Conservation (phyloP, 1,140 invertebrate genomes). For the Danaus melanippus region DNA sequence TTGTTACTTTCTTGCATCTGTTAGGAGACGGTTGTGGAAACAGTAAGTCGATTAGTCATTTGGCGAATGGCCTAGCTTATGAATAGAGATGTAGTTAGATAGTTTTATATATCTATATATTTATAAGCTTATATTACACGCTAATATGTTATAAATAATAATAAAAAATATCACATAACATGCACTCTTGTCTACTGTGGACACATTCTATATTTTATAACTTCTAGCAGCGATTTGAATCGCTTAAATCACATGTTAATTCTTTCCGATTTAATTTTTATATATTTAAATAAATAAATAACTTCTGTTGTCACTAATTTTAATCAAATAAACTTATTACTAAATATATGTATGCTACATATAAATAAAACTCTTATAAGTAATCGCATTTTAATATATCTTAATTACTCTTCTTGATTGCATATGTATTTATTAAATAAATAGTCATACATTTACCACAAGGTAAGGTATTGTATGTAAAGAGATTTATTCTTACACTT, state of each 20-base stretch:
- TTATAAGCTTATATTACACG: constrained; percentile 16
- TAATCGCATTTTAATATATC: too few relatives aligned
- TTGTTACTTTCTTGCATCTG: constrained; percentile 69
- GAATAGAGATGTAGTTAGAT: constrained; percentile 52
- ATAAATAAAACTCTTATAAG: constrained; percentile 5
- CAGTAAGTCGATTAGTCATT: constrained; percentile 67
- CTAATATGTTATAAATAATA: constrained; percentile 8
- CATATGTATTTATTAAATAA: too few relatives aligned
- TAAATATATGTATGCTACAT: constrained; percentile 5
- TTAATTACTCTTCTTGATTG: too few relatives aligned
- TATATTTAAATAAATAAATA: constrained; percentile 7
- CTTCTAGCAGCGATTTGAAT: constrained; percentile 10
- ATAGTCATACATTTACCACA: neutral
- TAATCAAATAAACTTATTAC: constrained; percentile 3
- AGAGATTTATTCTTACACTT: too few relatives aligned
- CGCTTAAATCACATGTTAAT: constrained; percentile 12
- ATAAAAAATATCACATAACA: constrained; percentile 10
- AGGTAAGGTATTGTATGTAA: constrained; percentile 10
- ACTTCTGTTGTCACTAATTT: neutral
- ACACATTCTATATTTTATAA: constrained; percentile 11
- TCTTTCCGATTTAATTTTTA: constrained; percentile 12
- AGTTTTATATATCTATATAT: constrained; percentile 27
- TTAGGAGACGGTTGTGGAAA: constrained; percentile 72
- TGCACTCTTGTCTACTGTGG: constrained; percentile 14
- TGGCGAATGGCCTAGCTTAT: constrained; percentile 64